Base-by-base conservation (phyloP, 1,140 invertebrate genomes). In the Bactericera cockerelli region DNA sequence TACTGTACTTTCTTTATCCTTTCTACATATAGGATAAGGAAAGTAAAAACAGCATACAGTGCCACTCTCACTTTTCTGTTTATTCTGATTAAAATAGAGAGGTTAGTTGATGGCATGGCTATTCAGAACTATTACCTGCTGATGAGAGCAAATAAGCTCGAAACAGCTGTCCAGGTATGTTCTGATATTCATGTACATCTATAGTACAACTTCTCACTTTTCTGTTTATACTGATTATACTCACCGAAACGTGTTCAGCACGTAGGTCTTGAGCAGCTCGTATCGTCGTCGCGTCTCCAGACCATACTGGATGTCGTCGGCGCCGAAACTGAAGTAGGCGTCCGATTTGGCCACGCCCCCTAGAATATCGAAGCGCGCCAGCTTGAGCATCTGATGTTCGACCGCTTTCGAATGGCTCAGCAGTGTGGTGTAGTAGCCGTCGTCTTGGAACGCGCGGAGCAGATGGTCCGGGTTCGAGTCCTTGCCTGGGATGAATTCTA, bases 211-310 rank as follows among this genome's bases (percentile, higher is more conserved):
- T n/a, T n/a, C n/a, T n/a, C n/a, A n/a, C n/a, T n/a, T n/a, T n/a
- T n/a, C n/a, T n/a, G n/a, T n/a, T n/a, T n/a, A n/a, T n/a, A n/a
- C n/a, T n/a, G n/a, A n/a, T n/a, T n/a, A n/a, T n/a, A n/a, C n/a
- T n/a, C 84, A 92, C 66, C 83, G 84, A 74, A 90, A 94, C 14
- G 89, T 87, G 71, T 96, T 96, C 25, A 90, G 79, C 24, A 90
- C 86, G 67, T 96, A 89, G 19, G 90, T 91, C 42, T 91, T 80
- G 39, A 96, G 75, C 59, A 95, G 89, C 70, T 89, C 86, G 42
- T 87, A 86, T 61, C 92, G 78, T 63, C 86, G 75, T 66, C 87
- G 83, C 1, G 84, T 83, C 67, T 91, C 87, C 63, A 98, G 89
- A 1, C 93, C 93, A 66, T 89, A 86, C 66, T 87, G 83, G 19